Conservation (phyloP, 2,113 vertebrate genomes). For the Cynoglossus semilaevis region DNA sequence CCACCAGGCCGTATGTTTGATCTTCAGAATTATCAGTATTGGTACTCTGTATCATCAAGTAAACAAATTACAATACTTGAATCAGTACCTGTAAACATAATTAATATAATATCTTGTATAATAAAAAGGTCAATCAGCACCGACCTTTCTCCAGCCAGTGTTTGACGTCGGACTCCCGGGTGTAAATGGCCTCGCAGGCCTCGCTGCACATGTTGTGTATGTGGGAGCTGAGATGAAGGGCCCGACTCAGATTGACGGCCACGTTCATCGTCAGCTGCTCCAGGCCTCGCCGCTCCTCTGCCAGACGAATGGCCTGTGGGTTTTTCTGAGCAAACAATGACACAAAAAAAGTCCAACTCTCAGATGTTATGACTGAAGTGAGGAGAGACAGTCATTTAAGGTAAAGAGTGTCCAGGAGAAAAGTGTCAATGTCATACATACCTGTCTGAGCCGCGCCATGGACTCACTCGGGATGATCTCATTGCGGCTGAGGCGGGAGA, state of each 20-base stretch:
- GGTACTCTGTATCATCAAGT: too few species aligned
- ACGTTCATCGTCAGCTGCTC: constrained; percentile 89
- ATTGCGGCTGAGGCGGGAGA: constrained; percentile 87
- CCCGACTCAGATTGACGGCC: constrained; percentile 87
- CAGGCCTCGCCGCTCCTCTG: constrained; percentile 84
- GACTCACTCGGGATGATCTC: constrained; percentile 98
- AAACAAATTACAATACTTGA: too few species aligned
- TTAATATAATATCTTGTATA: too few species aligned
- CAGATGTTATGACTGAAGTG: not conserved
- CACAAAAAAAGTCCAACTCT: not conserved
- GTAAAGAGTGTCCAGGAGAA: not conserved
- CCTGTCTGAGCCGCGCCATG: constrained; percentile 96
- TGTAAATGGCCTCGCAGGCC: constrained; percentile 89
- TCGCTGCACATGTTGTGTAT: constrained; percentile 90
- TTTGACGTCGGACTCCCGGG: constrained; percentile 86
- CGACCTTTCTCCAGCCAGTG: constrained; percentile 92
- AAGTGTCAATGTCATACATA: constrained; percentile 27
- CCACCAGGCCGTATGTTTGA: too few species aligned
- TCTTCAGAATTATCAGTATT: too few species aligned
- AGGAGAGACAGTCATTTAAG: not conserved
- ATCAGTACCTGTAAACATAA: too few species aligned
- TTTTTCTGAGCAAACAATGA: constrained; percentile 82
- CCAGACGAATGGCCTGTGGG: constrained; percentile 85
- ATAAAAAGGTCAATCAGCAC: constrained; percentile 11
- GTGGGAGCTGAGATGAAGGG: constrained; percentile 86